Evolutionary conservation across 2,888 invertebrate genomes (phyloP).

Genomic region (Chorisops tibialis): DNA sequence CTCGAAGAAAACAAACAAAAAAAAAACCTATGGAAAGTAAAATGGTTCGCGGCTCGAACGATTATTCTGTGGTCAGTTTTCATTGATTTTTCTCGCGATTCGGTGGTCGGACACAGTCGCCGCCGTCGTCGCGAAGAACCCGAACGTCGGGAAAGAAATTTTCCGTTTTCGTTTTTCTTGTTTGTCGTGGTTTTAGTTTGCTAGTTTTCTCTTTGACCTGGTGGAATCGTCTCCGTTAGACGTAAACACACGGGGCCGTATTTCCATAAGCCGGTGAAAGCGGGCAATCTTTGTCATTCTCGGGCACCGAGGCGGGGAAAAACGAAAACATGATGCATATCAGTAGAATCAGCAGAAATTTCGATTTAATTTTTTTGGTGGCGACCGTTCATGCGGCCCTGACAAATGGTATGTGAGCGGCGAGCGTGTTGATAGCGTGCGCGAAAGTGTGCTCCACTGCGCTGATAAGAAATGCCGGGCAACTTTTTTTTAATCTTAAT

Average conservation of each 20-base stretch:
- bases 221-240: no score
- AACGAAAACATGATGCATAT: constrained; percentile 27
- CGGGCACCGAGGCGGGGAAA: background rate
- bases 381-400: constrained; percentile 1
- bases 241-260: no score
- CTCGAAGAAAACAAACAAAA: background rate
- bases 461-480: no score
- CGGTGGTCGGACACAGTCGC: background rate
- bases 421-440: background rate
- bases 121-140: background rate
- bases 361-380: constrained; percentile 5
- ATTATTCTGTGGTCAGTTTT: constrained; percentile 10
- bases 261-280: background rate
- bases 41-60: no score
- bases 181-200: no score
- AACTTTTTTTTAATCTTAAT: background rate
- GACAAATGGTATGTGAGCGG: constrained; percentile 26
- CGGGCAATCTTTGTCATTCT: background rate
- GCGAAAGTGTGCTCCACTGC: no score
- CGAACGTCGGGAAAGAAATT: background rate
- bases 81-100: constrained; percentile 30
- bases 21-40: no score
- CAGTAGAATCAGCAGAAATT: constrained; percentile 14
- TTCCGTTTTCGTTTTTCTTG: no score
- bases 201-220: no score